Evolutionary conservation across 2,888 invertebrate species (phyloP).

Genomic region (Cataglyphis rosenhaueri): DNA sequence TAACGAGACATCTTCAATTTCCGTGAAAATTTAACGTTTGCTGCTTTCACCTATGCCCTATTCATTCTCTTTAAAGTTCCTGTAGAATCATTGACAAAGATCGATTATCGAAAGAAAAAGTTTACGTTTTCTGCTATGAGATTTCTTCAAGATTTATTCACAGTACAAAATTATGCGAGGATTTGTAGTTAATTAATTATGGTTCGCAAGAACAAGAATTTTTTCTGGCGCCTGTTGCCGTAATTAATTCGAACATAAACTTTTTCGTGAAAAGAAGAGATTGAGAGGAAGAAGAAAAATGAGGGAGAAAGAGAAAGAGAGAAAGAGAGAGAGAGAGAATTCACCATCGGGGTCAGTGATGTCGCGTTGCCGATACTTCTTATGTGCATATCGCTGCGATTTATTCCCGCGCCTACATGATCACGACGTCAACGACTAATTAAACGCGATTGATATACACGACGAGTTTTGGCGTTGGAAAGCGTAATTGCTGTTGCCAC

Average conservation of each 20-base stretch:
- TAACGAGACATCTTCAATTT: neutral
- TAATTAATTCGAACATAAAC: constrained; percentile 50
- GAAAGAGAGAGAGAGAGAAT: constrained; percentile 56
- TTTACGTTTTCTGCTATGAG: neutral
- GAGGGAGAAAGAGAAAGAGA: neutral
- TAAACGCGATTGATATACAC: constrained; percentile 72
- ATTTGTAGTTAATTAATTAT: constrained; percentile 46
- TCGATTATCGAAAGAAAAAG: neutral
- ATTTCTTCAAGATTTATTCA: constrained; percentile 1
- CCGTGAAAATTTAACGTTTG: neutral
- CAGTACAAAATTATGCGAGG: neutral
- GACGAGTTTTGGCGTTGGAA: constrained; percentile 46
- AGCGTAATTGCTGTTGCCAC: constrained; percentile 53
- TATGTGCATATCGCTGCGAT: constrained; percentile 42
- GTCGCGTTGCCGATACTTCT: constrained; percentile 65
- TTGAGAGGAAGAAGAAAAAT: neutral
- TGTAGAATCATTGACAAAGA: neutral
- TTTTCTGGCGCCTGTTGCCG: constrained; percentile 27
- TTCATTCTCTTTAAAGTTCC: neutral
- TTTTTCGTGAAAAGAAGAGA: neutral
- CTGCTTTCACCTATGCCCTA: neutral
- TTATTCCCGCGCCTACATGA: constrained; percentile 37
- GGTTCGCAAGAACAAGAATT: constrained; percentile 59
- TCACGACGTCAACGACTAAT: constrained; percentile 66
- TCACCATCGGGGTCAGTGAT: constrained; percentile 72